A percentile compares a stretch with the other conserved stretches of the same genome.
These are phyloP conservation scores for Jacana jacana DNA, from an alignment of 2,113 vertebrate species.

Conservation along the genomic window DNA sequence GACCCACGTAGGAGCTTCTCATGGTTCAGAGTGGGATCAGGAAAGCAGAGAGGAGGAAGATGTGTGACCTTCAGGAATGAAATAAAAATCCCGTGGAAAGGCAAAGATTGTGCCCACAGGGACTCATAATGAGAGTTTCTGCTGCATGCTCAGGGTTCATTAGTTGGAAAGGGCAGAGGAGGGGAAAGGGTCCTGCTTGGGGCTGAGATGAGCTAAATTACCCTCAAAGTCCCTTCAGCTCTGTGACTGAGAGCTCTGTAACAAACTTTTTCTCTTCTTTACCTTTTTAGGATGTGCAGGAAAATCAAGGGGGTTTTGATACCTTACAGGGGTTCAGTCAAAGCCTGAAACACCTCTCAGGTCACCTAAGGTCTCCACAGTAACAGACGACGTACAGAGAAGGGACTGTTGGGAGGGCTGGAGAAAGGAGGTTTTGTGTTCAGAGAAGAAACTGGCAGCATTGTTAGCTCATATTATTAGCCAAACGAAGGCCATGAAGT, in stretches of 20 bases:
- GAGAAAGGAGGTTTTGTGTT: background rate
- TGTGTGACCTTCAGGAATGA: background rate
- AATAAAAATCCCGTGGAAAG: background rate
- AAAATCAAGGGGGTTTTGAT: background rate
- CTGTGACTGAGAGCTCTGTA: background rate
- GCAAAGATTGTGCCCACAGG: background rate
- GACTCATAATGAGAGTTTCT: background rate
- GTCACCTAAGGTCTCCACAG: background rate
- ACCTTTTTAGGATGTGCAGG: background rate
- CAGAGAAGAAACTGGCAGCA: background rate
- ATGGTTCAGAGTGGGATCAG: background rate
- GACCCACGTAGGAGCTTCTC: background rate
- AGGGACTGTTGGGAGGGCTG: background rate
- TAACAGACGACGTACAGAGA: background rate
- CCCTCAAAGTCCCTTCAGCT: background rate
- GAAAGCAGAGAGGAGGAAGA: background rate
- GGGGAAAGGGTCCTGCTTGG: background rate
- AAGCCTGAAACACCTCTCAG: background rate
- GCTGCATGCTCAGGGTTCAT: background rate
- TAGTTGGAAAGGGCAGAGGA: conserved; percentile 15
- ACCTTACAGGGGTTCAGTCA: background rate
- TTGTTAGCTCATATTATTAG: background rate
- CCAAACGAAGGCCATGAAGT: background rate
- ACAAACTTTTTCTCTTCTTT: background rate
- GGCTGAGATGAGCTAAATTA: background rate